Evolutionary conservation across 1,140 invertebrate species (phyloP).

Genomic region (Penaeus chinensis): DNA sequence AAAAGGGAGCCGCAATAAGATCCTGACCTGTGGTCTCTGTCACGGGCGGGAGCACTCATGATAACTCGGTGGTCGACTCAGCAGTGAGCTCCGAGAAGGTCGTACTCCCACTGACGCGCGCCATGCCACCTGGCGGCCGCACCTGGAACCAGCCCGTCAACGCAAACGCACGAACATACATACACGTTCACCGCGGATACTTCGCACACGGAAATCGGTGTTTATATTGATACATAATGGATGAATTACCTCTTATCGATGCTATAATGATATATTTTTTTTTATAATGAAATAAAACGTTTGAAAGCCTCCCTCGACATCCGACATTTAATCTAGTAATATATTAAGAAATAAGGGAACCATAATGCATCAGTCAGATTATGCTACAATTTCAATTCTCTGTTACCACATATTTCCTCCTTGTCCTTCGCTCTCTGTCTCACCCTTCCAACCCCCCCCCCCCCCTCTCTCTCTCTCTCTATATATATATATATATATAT

Average conservation of each 20-base stretch:
- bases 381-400: background rate
- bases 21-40: background rate
- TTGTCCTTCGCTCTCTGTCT: background rate
- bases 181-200: background rate
- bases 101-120: background rate
- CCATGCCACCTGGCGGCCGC: slow-evolving; percentile 38
- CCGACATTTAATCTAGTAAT: no score
- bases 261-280: no score
- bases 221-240: no score
- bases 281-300: no score
- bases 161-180: background rate
- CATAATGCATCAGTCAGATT: background rate
- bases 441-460: background rate
- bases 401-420: background rate
- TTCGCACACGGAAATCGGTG: background rate
- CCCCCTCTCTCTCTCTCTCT: no score
- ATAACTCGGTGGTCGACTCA: slow-evolving; percentile 10
- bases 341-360: background rate
- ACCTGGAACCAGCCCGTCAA: slow-evolving; percentile 11
- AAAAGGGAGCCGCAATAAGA: background rate
- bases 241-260: no score
- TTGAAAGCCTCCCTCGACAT: no score
- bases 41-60: slow-evolving; percentile 18
- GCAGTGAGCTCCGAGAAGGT: slow-evolving; percentile 23
- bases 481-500: no score